Base-by-base conservation (phyloP, 2,113 vertebrate genomes). In the Oceanodroma tethys region DNA sequence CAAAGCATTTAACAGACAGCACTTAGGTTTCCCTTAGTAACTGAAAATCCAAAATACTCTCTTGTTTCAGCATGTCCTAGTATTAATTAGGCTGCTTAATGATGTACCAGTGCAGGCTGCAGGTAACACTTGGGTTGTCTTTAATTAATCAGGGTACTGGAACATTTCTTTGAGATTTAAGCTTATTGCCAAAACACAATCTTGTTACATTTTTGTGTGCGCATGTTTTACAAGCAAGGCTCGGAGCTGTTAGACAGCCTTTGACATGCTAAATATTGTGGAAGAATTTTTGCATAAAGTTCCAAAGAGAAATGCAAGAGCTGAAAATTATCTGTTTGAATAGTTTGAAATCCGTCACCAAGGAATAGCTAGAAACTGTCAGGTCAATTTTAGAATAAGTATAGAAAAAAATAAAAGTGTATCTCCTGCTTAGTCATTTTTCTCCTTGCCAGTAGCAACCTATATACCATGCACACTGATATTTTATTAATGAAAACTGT, bases 61-160 rank as follows among this genome's bases (percentile, higher is more conserved):
- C 91, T 86, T 93, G 82, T 97, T 97, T 95, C 80, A 89, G 59
- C 89, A 79, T 78, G 60, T 94, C 80, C 50, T 91, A 19, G 59
- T 97, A 97, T 96, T 96, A 97, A 98, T 97, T 97, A 95, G 87
- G 74, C 81, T 93, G 84, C 80, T 94, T 96, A 97, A 93, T 48
- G 20, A 97, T 88, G 79, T 93, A 90, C 76, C 76, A 85, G 65
- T 62, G 70, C 82, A 95, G 66, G 81, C 71, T 96, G 79, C 47
- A 94, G 73, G 89, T 93, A 98, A 92, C 90, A 94, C 66, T 78
- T 62, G 60, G 80, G 47, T 71, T 97, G 90, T 94, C 88, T 95
- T 93, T 96, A 97, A 97, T 97, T 97, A 97, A 95, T 96, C 90
- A 95, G 73, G 58, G 34, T 95, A 72, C 85, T 85, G 85, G 85